A percentile compares a stretch with the other conserved stretches of the same genome.
Conservation (phyloP, 1,140 invertebrate genomes). For the Venturia canescens region DNA sequence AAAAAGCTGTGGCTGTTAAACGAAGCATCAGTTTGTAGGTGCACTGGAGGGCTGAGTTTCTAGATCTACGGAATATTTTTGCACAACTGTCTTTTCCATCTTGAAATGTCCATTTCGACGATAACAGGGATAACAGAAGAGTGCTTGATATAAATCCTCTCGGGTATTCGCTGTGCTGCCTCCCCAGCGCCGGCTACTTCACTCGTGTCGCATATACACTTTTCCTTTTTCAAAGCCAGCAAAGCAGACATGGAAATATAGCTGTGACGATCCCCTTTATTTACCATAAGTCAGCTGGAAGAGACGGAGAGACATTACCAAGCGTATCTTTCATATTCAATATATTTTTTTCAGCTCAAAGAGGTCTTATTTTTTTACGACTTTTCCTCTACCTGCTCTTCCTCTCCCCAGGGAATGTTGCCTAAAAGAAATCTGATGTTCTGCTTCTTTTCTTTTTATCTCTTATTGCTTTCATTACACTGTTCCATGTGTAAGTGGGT, state of each 20-base stretch:
- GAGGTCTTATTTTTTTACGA: neutral
- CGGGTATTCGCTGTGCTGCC: neutral
- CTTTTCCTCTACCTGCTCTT: neutral
- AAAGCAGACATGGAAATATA: neutral
- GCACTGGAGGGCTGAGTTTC: neutral
- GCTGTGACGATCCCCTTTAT: conserved; percentile 7
- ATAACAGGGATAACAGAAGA: neutral
- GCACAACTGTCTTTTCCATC: neutral
- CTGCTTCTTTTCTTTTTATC: no score
- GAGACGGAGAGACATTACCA: neutral
- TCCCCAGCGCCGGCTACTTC: neutral
- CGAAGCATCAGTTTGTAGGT: neutral
- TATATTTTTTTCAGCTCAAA: conserved; percentile 16
- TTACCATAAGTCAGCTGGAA: conserved; percentile 25
- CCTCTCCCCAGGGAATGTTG: conserved; percentile 35
- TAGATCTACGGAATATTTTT: neutral
- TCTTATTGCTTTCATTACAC: no score
- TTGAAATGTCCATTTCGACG: neutral
- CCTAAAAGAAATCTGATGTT: conserved; percentile 9
- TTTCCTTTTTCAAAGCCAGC: neutral
- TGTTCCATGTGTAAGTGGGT: no score
- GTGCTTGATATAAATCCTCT: conserved; percentile 30
- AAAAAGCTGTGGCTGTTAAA: neutral
- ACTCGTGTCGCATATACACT: neutral
- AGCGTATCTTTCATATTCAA: conserved; percentile 1